These are phyloP conservation scores for Diuraphis noxia DNA, from an alignment of 1,140 invertebrate genomes.

Conservation along the genomic window DNA sequence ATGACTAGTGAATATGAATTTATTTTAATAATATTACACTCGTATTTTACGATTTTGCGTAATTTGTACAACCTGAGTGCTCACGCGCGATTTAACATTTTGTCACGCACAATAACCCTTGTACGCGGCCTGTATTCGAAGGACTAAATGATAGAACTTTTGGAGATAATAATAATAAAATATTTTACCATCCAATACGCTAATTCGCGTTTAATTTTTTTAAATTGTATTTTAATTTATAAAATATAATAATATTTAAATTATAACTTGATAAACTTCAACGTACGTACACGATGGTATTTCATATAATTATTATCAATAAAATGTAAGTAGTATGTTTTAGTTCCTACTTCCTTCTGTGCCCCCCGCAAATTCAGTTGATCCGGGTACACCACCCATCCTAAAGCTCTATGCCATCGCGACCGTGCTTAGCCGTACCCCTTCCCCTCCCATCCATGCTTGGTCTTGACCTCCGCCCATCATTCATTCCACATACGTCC, in stretches of 20 bases:
- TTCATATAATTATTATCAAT: too few species aligned
- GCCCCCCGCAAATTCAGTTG: too few species aligned
- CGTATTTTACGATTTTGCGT: background rate
- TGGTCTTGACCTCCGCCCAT: too few species aligned
- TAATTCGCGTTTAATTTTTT: background rate
- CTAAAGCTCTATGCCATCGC: too few species aligned
- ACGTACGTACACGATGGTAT: too few species aligned
- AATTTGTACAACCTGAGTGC: background rate
- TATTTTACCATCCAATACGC: background rate
- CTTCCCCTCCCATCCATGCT: too few species aligned
- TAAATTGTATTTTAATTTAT: background rate
- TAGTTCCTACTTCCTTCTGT: too few species aligned
- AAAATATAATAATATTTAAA: background rate
- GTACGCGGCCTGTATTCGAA: background rate
- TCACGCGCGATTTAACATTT: background rate
- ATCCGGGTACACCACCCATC: too few species aligned
- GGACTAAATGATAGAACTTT: background rate
- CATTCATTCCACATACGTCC: too few species aligned
- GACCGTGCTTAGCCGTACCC: too few species aligned
- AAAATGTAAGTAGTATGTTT: too few species aligned
- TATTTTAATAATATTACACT: background rate
- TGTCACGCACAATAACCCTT: background rate
- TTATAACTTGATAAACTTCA: background rate
- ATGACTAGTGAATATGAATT: background rate
- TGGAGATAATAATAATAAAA: background rate